phyloP scores from a whole-genome alignment of 2,888 invertebrate species.

The Hecatera dysodea region DNA sequence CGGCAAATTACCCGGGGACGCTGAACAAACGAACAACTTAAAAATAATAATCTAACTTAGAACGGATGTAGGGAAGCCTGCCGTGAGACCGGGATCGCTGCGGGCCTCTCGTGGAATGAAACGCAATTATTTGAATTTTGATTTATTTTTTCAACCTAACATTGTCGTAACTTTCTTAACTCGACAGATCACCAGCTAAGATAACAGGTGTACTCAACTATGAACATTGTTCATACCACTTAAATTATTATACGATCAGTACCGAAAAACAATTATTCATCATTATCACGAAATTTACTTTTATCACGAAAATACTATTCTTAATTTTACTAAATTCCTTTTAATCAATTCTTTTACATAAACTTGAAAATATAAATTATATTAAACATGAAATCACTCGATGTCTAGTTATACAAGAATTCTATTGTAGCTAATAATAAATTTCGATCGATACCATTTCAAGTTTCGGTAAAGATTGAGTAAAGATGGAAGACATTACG shows the following conservation, averaged over 20 bases:
- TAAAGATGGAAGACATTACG: constrained; percentile 82
- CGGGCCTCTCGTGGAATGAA: constrained; percentile 71
- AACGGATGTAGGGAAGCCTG: constrained; percentile 17
- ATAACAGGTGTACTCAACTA: constrained; percentile 89
- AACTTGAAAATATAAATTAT: constrained; percentile 69
- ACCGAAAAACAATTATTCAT: constrained; percentile 88
- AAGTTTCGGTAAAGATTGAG: constrained; percentile 69
- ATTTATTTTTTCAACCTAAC: constrained; percentile 90
- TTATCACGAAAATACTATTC: constrained; percentile 90
- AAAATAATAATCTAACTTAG: constrained; percentile 60
- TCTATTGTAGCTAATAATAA: constrained; percentile 71
- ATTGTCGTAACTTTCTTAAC: constrained; percentile 88
- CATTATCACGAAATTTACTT: constrained; percentile 89
- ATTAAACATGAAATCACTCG: constrained; percentile 67
- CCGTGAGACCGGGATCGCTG: constrained; percentile 11
- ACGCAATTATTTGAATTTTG: constrained; percentile 80
- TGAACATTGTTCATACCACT: constrained; percentile 90
- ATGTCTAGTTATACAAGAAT: constrained; percentile 69
- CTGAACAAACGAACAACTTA: constrained; percentile 58
- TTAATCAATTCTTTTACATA: constrained; percentile 83
- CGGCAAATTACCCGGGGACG: constrained; percentile 59
- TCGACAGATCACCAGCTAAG: constrained; percentile 89
- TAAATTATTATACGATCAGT: constrained; percentile 89
- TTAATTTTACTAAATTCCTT: constrained; percentile 89
- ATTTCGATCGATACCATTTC: constrained; percentile 68